Conservation (phyloP, 2,888 invertebrate species). For the Rhimphoctona megacephalus region DNA sequence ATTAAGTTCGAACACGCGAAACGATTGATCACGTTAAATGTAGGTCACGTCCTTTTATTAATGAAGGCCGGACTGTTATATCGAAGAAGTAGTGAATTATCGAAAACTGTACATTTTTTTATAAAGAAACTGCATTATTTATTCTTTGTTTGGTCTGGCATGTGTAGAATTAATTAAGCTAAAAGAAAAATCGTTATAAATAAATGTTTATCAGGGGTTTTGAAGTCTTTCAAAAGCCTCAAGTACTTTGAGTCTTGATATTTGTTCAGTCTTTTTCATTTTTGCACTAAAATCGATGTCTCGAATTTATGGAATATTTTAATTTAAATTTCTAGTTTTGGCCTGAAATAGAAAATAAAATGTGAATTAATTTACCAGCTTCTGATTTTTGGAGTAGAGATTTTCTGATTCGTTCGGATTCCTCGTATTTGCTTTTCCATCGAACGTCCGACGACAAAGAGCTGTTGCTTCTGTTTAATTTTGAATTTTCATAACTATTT, state of each 20-base stretch:
- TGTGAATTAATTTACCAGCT: slow-evolving; percentile 87
- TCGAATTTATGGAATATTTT: no score
- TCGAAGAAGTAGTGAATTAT: no score
- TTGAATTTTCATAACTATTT: slow-evolving; percentile 64
- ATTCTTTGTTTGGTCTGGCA: no score
- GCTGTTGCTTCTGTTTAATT: slow-evolving; percentile 78
- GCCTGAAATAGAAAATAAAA: neutral
- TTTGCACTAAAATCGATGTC: neutral
- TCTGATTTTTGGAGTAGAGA: slow-evolving; percentile 89
- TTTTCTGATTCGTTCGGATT: slow-evolving; percentile 90
- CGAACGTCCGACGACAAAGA: slow-evolving; percentile 73
- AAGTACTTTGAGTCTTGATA: neutral
- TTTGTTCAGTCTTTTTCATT: neutral
- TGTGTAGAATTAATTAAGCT: no score
- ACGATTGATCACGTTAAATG: no score
- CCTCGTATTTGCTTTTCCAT: slow-evolving; percentile 91
- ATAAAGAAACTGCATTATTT: no score
- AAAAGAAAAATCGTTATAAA: no score
- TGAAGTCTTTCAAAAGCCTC: neutral
- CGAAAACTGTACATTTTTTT: no score
- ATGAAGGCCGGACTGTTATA: no score
- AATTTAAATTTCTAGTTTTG: neutral
- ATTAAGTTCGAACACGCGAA: no score
- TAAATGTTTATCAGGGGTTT: neutral
- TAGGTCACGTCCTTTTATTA: no score